These are phyloP conservation scores for Cyphomyrmex costatus DNA, from an alignment of 1,140 invertebrate species.

Conservation along the genomic window DNA sequence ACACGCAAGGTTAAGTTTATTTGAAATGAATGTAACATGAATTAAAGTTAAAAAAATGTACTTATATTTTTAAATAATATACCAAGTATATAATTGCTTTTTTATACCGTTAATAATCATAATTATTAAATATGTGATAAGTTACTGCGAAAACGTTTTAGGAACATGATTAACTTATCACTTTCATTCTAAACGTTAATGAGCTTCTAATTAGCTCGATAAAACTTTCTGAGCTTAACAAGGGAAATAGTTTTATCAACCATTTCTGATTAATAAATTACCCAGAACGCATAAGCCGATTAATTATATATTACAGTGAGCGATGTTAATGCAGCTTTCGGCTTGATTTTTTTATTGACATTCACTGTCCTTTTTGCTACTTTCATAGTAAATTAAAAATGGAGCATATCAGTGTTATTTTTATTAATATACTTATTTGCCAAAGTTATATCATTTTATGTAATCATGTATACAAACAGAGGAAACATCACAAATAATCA, in stretches of 20 bases:
- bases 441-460: neutral
- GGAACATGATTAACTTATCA: slow-evolving; percentile 60
- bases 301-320: neutral
- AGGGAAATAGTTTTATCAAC: slow-evolving; percentile 68
- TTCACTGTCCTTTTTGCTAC: neutral
- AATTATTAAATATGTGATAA: too few relatives aligned
- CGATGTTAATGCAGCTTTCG: neutral
- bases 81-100: neutral
- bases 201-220: slow-evolving; percentile 69
- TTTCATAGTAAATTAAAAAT: neutral
- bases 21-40: neutral
- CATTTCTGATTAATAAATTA: slow-evolving; percentile 36
- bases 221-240: slow-evolving; percentile 49
- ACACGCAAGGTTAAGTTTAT: neutral
- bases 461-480: neutral
- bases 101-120: too few relatives aligned
- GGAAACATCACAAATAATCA: slow-evolving; percentile 3
- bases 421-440: slow-evolving; percentile 47
- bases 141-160: slow-evolving; percentile 22
- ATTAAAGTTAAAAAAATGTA: neutral
- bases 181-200: slow-evolving; percentile 60
- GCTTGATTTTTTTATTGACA: neutral
- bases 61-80: neutral
- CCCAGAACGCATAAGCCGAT: neutral
- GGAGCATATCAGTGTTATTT: neutral